Conservation (phyloP, 2,888 invertebrate genomes). For the Nephrotoma appendiculata region DNA sequence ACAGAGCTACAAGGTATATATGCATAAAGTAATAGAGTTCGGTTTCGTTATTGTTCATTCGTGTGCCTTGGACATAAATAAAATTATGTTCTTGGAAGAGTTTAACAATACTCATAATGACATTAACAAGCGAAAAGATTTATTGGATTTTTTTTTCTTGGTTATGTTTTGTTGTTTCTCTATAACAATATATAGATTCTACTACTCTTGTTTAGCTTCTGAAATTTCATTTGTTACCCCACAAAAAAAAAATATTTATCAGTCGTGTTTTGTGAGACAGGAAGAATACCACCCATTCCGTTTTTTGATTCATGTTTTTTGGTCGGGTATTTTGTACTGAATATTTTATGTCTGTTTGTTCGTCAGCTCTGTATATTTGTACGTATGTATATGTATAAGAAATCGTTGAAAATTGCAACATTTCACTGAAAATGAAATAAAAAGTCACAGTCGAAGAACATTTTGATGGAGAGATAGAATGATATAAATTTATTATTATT, state of each 20-base stretch:
- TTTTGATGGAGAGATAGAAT: not conserved
- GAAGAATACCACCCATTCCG: not conserved
- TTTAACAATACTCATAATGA: not conserved
- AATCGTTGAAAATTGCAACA: not conserved
- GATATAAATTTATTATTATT: not conserved
- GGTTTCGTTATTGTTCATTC: not conserved
- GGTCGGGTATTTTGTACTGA: not conserved
- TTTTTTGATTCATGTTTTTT: not conserved
- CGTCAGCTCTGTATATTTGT: not conserved
- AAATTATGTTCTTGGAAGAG: not conserved
- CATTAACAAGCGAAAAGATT: not conserved
- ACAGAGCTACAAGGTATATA: not conserved
- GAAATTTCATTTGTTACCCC: not conserved
- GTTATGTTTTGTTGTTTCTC: not conserved
- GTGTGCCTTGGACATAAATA: not conserved
- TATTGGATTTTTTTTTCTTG: not conserved
- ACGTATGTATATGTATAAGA: not conserved
- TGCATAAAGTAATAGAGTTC: not conserved
- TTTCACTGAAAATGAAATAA: not conserved
- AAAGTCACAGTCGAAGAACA: not conserved
- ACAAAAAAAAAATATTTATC: not conserved
- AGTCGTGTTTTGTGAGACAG: not conserved
- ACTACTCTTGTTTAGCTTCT: not conserved
- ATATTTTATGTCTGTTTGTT: not conserved
- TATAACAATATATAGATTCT: not conserved